Percentiles rank a stretch among this genome's conserved stretches.
Conservation (phyloP, 2,113 vertebrate genomes). For the Sinocyclocheilus maitianheensis region DNA sequence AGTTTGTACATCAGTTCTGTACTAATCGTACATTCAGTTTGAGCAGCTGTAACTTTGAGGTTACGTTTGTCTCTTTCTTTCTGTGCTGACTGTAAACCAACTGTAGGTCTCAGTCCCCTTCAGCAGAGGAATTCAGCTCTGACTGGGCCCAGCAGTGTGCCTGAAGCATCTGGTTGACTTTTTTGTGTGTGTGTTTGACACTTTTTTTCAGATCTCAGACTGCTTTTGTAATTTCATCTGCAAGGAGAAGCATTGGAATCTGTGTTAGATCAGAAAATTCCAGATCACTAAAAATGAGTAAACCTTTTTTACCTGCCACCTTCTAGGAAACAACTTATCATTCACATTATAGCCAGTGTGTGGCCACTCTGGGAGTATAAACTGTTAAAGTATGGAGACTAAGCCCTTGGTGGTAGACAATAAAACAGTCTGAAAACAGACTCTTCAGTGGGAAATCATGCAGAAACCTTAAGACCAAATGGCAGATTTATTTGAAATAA, state of each 20-base stretch:
- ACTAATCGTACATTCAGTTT: neutral
- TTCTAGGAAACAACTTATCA: neutral
- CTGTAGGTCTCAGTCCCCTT: neutral
- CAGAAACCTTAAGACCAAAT: neutral
- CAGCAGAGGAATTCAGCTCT: conserved; percentile 26
- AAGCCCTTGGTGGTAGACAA: neutral
- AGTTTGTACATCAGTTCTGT: neutral
- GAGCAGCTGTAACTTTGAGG: neutral
- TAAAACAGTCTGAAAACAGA: neutral
- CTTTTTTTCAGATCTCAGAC: neutral
- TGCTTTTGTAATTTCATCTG: neutral
- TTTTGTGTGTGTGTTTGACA: neutral
- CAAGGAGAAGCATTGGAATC: neutral
- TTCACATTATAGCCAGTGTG: neutral
- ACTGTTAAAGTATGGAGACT: neutral
- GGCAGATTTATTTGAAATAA: neutral
- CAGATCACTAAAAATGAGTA: neutral
- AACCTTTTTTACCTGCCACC: neutral
- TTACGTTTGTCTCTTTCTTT: neutral
- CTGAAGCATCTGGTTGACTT: conserved; percentile 7
- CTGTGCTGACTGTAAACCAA: conserved; percentile 6
- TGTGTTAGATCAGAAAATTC: neutral
- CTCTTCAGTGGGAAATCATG: neutral
- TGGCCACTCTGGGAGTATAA: neutral
- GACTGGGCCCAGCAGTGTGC: conserved; percentile 23